A percentile compares a stretch with the other conserved stretches of the same genome.
Conservation (phyloP, 2,113 vertebrate species). For the Dicentrarchus labrax region DNA sequence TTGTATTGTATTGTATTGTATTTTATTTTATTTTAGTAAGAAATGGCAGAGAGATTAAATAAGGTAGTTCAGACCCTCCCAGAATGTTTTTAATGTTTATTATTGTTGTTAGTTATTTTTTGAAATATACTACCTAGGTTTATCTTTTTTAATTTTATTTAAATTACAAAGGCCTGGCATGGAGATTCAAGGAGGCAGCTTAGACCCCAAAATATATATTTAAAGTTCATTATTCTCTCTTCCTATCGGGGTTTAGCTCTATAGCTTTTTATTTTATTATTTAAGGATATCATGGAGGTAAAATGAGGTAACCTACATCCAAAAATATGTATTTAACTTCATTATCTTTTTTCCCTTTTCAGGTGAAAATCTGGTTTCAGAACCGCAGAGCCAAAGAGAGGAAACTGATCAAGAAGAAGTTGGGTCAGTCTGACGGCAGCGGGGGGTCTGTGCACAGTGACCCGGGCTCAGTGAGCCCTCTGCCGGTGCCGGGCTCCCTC, state of each 20-base stretch:
- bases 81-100: not conserved
- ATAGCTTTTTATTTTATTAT: not conserved
- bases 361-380: constrained; percentile 99
- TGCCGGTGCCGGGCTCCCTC: constrained; percentile 87
- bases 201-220: not conserved
- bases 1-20: not conserved
- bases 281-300: not conserved
- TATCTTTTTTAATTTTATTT: not conserved
- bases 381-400: constrained; percentile 94
- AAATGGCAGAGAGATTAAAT: too few relatives aligned
- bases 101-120: not conserved
- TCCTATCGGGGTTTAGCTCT: too few relatives aligned
- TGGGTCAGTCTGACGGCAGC: constrained; percentile 92
- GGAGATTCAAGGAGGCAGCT: not conserved
- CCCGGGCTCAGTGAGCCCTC: constrained; percentile 93
- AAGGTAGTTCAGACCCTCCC: too few relatives aligned
- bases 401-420: constrained; percentile 95
- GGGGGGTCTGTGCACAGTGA: constrained; percentile 92
- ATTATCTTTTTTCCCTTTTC: constrained; percentile 14
- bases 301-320: not conserved
- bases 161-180: not conserved
- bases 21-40: not conserved
- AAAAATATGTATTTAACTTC: too few relatives aligned
- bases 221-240: not conserved
- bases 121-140: too few relatives aligned